Percentiles rank a stretch among this genome's conserved stretches.
phyloP scores from a whole-genome alignment of 2,797 vertebrate species.

The Eremophila alpestris region DNA sequence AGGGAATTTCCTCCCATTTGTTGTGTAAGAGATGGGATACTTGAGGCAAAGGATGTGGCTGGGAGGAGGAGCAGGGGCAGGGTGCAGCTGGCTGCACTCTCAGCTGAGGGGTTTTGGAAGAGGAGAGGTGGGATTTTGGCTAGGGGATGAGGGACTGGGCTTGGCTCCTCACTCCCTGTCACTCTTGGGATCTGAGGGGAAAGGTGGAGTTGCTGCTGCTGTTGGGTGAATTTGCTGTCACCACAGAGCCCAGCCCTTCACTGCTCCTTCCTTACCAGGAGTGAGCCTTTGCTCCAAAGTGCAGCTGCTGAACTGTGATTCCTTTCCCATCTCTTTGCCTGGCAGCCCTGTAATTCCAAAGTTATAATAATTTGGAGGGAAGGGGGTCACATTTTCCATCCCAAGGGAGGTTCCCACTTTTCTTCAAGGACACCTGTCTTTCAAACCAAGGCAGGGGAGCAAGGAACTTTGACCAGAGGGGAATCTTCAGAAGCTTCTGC shows the following conservation, averaged over 20 bases:
- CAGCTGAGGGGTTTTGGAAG: too few species aligned
- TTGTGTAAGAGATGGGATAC: neutral
- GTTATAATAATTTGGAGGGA: too few species aligned
- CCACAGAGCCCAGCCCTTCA: rapidly evolving
- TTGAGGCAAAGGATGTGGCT: neutral
- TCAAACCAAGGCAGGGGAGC: neutral
- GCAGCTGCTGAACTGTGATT: neutral
- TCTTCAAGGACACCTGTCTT: neutral
- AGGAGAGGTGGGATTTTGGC: neutral
- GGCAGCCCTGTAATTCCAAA: neutral
- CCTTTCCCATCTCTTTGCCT: neutral
- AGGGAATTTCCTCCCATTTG: neutral
- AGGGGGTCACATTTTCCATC: neutral
- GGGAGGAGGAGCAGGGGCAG: neutral
- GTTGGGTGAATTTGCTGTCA: neutral
- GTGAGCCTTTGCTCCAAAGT: neutral
- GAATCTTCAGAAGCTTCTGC: neutral
- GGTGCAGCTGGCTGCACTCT: too few species aligned
- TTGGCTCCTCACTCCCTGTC: neutral
- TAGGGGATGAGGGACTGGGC: neutral
- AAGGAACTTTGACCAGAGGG: neutral
- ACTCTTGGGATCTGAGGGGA: too few species aligned
- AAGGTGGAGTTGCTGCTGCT: neutral
- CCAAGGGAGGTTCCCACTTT: neutral
- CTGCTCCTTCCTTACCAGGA: neutral